Evolutionary conservation across 2,888 invertebrate genomes (phyloP).

Genomic region (Cenopis cana): DNA sequence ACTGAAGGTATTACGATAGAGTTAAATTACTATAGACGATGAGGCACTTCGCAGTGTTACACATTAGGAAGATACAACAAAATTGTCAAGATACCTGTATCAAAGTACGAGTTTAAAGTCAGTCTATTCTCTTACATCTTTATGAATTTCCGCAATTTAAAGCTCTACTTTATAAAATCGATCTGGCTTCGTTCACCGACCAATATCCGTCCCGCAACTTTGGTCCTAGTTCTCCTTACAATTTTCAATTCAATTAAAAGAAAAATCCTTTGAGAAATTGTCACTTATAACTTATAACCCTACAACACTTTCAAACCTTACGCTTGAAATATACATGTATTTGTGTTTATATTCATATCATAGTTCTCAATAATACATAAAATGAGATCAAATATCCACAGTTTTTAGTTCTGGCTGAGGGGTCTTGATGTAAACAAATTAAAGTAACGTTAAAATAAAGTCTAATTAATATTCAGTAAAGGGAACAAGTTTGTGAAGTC

Average conservation of each 20-base stretch:
- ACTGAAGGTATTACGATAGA: slow-evolving; percentile 43
- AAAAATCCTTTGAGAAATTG: slow-evolving; percentile 54
- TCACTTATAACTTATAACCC: slow-evolving; percentile 49
- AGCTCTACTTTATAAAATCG: slow-evolving; percentile 75
- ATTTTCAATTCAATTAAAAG: slow-evolving; percentile 48
- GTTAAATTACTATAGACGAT: slow-evolving; percentile 41
- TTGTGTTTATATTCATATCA: slow-evolving; percentile 69
- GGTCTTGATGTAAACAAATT: slow-evolving; percentile 58
- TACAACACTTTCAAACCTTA: slow-evolving; percentile 58
- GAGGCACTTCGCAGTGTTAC: slow-evolving; percentile 43
- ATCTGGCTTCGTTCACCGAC: slow-evolving; percentile 63
- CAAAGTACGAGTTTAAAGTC: slow-evolving; percentile 79
- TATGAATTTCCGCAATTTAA: slow-evolving; percentile 78
- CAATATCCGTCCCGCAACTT: slow-evolving; percentile 66
- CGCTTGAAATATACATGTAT: slow-evolving; percentile 56
- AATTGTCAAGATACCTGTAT: slow-evolving; percentile 78
- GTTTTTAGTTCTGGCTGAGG: slow-evolving; percentile 63
- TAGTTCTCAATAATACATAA: slow-evolving; percentile 72
- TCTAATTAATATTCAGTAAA: slow-evolving; percentile 31
- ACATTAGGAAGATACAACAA: slow-evolving; percentile 57
- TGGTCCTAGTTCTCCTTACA: slow-evolving; percentile 67
- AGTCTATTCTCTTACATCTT: slow-evolving; percentile 77
- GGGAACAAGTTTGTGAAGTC: slow-evolving; percentile 17
- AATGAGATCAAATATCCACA: slow-evolving; percentile 79
- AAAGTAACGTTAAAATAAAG: slow-evolving; percentile 53